Percentiles rank a stretch among this genome's conserved stretches.
These are phyloP conservation scores for Coregonus suidteri DNA, from an alignment of 2,797 vertebrate species.

Conservation along the genomic window DNA sequence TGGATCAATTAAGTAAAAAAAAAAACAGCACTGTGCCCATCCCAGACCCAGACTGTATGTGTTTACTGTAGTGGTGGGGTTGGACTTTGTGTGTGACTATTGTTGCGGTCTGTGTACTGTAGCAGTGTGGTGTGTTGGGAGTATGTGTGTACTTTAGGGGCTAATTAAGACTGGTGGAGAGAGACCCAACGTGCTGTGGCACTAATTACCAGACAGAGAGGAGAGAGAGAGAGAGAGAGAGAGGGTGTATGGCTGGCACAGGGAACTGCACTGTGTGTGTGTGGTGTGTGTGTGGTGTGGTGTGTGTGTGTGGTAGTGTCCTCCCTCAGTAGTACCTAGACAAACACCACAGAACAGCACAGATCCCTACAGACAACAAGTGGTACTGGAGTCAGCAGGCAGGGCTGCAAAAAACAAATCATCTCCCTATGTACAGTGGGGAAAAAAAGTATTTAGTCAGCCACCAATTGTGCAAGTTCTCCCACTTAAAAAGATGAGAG, in stretches of 20 bases:
- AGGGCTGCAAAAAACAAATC: slow-evolving; percentile 56
- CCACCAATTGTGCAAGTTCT: too few relatives aligned
- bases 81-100: too few relatives aligned
- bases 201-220: slow-evolving; percentile 28
- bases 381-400: slow-evolving; percentile 39
- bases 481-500: too few relatives aligned
- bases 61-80: too few relatives aligned
- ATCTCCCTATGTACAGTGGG: slow-evolving; percentile 58
- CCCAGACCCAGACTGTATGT: too few relatives aligned
- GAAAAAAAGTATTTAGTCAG: too few relatives aligned
- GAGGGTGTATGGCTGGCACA: slow-evolving; percentile 3
- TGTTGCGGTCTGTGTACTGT: too few relatives aligned
- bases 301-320: too few relatives aligned
- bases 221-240: not conserved
- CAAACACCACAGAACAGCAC: slow-evolving; percentile 14
- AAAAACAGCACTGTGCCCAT: too few relatives aligned
- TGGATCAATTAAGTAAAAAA: too few relatives aligned
- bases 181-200: slow-evolving; percentile 30
- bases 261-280: not conserved
- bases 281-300: too few relatives aligned
- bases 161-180: slow-evolving; percentile 45
- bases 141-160: slow-evolving; percentile 17
- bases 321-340: not conserved
- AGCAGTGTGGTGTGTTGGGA: too few relatives aligned
- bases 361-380: slow-evolving; percentile 47